Percentiles rank a stretch among this genome's conserved stretches.
phyloP scores from a whole-genome alignment of 2,797 vertebrate species.

The Myotis pilosus region DNA sequence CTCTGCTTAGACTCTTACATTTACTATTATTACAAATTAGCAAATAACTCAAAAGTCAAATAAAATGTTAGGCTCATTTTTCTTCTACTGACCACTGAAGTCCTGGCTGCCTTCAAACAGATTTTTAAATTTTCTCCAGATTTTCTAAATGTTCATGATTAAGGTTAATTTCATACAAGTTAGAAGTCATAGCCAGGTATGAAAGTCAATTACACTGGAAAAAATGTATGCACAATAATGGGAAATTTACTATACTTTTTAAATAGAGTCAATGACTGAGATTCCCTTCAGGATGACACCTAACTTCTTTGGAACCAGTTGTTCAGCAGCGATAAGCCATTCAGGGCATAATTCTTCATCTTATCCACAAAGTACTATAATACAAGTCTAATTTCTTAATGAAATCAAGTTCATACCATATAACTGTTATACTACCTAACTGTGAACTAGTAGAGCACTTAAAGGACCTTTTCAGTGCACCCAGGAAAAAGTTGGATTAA shows the following conservation, averaged over 20 bases:
- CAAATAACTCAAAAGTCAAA: background rate
- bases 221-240: background rate
- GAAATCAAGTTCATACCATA: background rate
- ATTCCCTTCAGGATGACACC: background rate
- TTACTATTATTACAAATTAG: background rate
- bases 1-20: background rate
- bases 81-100: background rate
- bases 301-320: background rate
- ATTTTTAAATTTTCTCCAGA: constrained; percentile 15
- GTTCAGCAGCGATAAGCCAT: background rate
- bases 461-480: background rate
- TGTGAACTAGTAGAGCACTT: background rate
- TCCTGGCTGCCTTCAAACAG: background rate
- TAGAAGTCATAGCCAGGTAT: background rate
- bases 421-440: background rate
- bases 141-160: constrained; percentile 10
- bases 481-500: background rate
- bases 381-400: background rate
- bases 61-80: background rate
- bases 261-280: background rate
- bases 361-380: background rate
- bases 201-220: background rate
- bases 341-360: background rate
- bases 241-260: background rate
- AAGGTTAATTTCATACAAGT: constrained; percentile 4